phyloP scores from a whole-genome alignment of 2,113 vertebrate species.

The Carlito syrichta region DNA sequence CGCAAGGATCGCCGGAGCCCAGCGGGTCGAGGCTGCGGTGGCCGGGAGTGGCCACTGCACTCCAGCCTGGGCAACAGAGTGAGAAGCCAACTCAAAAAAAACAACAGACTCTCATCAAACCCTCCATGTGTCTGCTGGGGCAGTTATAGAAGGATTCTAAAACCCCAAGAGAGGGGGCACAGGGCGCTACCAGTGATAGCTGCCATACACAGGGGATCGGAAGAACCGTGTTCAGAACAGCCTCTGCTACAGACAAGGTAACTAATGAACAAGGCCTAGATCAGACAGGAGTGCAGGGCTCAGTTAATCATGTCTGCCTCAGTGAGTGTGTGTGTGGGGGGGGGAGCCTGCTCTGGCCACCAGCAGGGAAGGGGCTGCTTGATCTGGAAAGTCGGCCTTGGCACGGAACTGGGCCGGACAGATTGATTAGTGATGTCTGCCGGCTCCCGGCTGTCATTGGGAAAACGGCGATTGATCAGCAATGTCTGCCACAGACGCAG shows the following conservation, averaged over 20 bases:
- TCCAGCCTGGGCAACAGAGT: too few species aligned
- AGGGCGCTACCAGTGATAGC: background rate
- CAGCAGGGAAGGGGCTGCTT: background rate
- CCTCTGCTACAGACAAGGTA: fast-evolving
- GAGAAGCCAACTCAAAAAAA: too few species aligned
- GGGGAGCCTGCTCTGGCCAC: background rate
- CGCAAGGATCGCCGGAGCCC: too few species aligned
- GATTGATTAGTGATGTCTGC: background rate
- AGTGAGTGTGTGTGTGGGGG: background rate
- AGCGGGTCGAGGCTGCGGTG: too few species aligned
- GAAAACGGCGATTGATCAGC: background rate
- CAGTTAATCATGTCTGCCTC: background rate
- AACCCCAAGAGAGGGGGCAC: background rate
- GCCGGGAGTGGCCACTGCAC: too few species aligned
- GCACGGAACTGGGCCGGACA: background rate
- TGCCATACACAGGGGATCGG: background rate
- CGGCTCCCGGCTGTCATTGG: background rate
- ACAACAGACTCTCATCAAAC: too few species aligned
- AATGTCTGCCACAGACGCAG: background rate
- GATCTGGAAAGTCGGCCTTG: background rate
- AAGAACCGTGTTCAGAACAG: fast-evolving
- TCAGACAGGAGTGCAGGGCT: background rate
- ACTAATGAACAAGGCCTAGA: background rate
- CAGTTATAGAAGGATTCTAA: background rate
- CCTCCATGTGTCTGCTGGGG: background rate